These are phyloP conservation scores for Microcebus tavaratra DNA, from an alignment of 2,113 vertebrate species.

Conservation along the genomic window DNA sequence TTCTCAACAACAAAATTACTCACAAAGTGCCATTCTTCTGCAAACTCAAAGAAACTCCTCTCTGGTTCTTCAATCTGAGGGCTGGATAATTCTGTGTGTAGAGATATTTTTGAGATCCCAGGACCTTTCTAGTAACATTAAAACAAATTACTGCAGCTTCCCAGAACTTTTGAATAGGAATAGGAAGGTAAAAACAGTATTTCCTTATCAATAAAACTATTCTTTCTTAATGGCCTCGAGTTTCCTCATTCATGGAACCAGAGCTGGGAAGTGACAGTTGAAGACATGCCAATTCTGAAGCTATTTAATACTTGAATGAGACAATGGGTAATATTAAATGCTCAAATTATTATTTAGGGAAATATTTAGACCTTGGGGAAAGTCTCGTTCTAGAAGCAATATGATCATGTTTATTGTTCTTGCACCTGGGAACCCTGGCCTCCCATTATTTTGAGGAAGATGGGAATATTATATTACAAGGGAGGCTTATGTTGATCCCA, in stretches of 20 bases:
- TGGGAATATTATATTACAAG: neutral
- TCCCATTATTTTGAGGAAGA: neutral
- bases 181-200: neutral
- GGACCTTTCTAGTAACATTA: neutral
- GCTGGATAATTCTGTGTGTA: neutral
- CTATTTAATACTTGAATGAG: neutral
- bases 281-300: neutral
- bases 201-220: neutral
- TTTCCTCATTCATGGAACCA: neutral
- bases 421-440: neutral
- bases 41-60: neutral
- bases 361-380: neutral
- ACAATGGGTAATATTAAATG: neutral
- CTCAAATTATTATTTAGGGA: neutral
- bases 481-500: neutral
- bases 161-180: neutral
- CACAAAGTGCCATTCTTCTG: neutral
- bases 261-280: neutral
- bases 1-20: neutral
- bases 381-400: neutral
- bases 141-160: neutral
- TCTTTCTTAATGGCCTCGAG: neutral
- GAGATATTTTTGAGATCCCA: slow-evolving; percentile 13
- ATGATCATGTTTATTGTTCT: neutral
- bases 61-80: neutral